These are phyloP conservation scores for Sylvia atricapilla DNA, from an alignment of 2,113 vertebrate genomes.

Conservation along the genomic window DNA sequence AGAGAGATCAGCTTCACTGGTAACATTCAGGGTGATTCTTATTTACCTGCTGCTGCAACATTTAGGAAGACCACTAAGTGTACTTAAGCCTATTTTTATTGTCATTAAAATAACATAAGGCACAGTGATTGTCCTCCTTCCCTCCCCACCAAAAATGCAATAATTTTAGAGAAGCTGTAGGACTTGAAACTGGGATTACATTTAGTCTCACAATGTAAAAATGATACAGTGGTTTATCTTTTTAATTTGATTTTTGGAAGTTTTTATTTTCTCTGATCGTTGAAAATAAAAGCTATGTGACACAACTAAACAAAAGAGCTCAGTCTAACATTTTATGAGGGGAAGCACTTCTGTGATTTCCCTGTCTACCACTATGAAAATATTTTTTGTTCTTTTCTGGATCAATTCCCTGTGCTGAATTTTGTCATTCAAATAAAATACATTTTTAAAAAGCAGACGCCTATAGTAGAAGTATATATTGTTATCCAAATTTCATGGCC, in stretches of 20 bases:
- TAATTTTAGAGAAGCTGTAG: neutral
- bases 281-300: neutral
- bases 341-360: conserved; percentile 1
- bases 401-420: neutral
- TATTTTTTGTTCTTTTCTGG: neutral
- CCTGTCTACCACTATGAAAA: neutral
- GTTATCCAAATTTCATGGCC: neutral
- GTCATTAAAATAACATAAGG: neutral
- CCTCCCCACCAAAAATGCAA: neutral
- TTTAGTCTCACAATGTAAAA: neutral
- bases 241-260: neutral
- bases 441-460: neutral
- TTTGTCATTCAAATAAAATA: conserved; percentile 19
- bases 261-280: neutral
- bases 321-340: neutral
- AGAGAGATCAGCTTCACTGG: neutral
- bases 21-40: neutral
- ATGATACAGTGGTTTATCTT: neutral
- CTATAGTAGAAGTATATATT: neutral
- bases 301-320: neutral
- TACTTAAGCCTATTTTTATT: neutral
- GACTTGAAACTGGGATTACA: neutral
- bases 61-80: neutral
- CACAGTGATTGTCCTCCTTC: neutral
- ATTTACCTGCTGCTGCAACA: neutral